Conservation (phyloP, 1,140 invertebrate genomes). For the Eriosoma lanigerum region DNA sequence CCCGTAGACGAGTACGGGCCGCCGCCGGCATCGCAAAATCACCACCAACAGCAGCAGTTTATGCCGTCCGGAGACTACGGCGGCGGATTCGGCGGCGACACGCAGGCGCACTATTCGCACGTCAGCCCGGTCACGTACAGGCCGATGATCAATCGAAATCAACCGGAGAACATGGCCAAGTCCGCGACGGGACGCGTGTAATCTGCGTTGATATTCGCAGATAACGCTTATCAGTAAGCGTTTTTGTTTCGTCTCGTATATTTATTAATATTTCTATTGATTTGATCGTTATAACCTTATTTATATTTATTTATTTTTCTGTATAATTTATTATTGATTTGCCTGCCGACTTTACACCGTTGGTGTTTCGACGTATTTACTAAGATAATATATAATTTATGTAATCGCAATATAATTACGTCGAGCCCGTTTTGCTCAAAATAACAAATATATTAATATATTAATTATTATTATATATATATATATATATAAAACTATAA, state of each 20-base stretch:
- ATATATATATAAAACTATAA: too few relatives aligned
- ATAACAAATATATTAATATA: too few relatives aligned
- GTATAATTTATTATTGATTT: too few relatives aligned
- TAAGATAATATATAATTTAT: neutral
- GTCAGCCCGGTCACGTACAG: conserved; percentile 40
- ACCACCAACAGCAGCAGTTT: neutral
- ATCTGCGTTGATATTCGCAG: too few relatives aligned
- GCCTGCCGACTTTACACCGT: too few relatives aligned
- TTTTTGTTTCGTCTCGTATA: too few relatives aligned
- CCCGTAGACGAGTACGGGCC: conserved; percentile 20
- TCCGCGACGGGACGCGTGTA: neutral
- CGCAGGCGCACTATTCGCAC: conserved; percentile 33
- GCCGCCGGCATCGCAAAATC: neutral
- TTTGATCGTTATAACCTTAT: too few relatives aligned
- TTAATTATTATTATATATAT: too few relatives aligned
- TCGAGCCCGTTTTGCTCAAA: neutral
- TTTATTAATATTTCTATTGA: too few relatives aligned
- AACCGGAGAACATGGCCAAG: neutral
- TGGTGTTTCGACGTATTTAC: too few relatives aligned
- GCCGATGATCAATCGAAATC: neutral
- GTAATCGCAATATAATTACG: neutral
- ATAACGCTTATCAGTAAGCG: too few relatives aligned
- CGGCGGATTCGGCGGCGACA: neutral
- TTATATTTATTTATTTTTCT: too few relatives aligned
- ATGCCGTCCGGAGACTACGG: conserved; percentile 12